Evolutionary conservation across 2,888 invertebrate genomes (phyloP), one percentile per base, ranked within the genome.

Genomic region (Gymnocheta viridis): DNA sequence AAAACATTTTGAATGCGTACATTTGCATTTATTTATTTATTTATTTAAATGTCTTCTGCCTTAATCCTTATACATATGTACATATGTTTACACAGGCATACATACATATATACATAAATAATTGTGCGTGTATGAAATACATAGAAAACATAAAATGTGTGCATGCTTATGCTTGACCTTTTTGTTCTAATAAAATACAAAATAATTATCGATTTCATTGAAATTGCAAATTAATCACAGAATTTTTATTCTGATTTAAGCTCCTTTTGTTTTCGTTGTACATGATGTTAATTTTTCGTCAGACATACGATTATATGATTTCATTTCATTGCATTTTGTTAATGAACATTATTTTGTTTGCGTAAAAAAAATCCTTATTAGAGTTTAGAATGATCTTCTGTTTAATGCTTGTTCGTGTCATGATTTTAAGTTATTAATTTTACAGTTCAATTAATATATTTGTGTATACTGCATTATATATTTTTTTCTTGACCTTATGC

Each of bases 391-490:
- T 60, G 14, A 24, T 35, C 51, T 24, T 22, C 1, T 10, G 3
- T 6, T 56, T n/a, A 27, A 14, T 35, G 29, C 19, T 9, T 47
- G 60, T 35, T 19, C 19, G 27, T 58, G 35, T 54, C 14, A 17
- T 4, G 60, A 47, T 41, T 47, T 69, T 70, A 2, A 47, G 41
- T 32, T 54, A 32, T 60, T 74, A 35, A 62, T 17, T 73, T 79
- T 72, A 81, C 60, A 74, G 60, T 67, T 81, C 74, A 81, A 10
- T 80, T 19, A 67, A 67, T 60, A n/a, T n/a, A n/a, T n/a, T n/a
- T n/a, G n/a, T n/a, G n/a, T n/a, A n/a, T n/a, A 54, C 22, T 35
- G 29, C 32, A 41, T 66, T 58, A 24, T 22, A 14, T 3, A 44
- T 51, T 27, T 60, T 38, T 67, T 17, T 60, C 44, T 74, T 69